A percentile compares a stretch with the other conserved stretches of the same genome.
Evolutionary conservation across 2,113 vertebrate species (phyloP).

Genomic region (Centropus unirufus): DNA sequence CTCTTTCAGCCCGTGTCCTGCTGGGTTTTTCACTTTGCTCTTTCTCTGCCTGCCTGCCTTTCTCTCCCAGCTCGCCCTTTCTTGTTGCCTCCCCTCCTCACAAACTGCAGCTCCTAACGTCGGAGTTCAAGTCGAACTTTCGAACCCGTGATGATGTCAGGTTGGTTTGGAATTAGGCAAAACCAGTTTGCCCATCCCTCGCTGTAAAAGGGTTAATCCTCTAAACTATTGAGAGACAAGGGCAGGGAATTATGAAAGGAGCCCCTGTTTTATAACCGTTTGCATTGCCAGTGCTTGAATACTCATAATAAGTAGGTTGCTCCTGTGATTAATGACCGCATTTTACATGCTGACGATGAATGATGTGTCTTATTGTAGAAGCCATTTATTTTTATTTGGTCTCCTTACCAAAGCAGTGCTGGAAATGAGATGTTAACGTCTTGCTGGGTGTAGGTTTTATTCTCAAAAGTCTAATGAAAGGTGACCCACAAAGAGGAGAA

Average conservation of each 20-base stretch:
- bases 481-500: neutral
- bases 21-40: neutral
- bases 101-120: neutral
- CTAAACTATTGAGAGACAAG: conserved; percentile 45
- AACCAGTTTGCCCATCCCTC: conserved; percentile 63
- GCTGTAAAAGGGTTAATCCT: conserved; percentile 66
- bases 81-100: neutral
- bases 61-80: neutral
- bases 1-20: neutral
- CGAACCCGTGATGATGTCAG: conserved; percentile 42
- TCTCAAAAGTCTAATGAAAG: neutral
- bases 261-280: conserved; percentile 40
- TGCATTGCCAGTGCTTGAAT: conserved; percentile 45
- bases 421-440: neutral
- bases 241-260: conserved; percentile 47
- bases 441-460: conserved; percentile 2
- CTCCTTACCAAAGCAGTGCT: conserved; percentile 29
- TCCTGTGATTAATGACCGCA: conserved; percentile 5
- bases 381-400: conserved; percentile 32
- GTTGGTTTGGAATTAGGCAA: conserved; percentile 62
- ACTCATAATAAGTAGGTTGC: conserved; percentile 55
- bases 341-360: conserved; percentile 15
- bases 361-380: conserved; percentile 28
- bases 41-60: neutral
- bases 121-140: conserved; percentile 54